Percentiles rank a stretch among this genome's conserved stretches.
Evolutionary conservation across 2,797 vertebrate species (phyloP).

Genomic region (Myotis findleyi): DNA sequence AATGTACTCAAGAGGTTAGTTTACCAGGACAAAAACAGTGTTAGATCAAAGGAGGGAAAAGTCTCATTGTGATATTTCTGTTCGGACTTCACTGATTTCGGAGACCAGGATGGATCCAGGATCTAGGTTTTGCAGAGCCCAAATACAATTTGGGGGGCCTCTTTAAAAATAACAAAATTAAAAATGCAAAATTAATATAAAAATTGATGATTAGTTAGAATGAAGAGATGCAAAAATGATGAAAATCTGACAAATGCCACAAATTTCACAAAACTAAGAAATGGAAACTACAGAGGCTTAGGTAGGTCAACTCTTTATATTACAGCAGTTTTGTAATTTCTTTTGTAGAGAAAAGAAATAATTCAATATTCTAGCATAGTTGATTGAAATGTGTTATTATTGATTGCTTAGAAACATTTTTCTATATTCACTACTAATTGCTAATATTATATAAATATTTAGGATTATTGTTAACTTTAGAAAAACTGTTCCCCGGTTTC

Average conservation of each 20-base stretch:
- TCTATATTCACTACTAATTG: background rate
- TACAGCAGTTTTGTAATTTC: background rate
- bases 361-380: background rate
- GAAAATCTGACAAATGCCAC: background rate
- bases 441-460: background rate
- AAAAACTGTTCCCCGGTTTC: slow-evolving; percentile 21
- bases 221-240: background rate
- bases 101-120: background rate
- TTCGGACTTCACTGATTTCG: background rate
- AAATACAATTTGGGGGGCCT: background rate
- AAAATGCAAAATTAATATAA: background rate
- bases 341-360: background rate
- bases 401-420: slow-evolving; percentile 8
- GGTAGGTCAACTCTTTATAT: background rate
- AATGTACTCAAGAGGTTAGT: background rate
- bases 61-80: background rate
- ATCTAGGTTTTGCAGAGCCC: background rate
- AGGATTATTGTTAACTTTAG: background rate
- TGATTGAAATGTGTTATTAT: background rate
- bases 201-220: background rate
- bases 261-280: slow-evolving; percentile 8
- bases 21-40: background rate
- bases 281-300: background rate
- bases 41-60: background rate
- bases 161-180: background rate